These are phyloP conservation scores for Heteractis magnifica DNA, from an alignment of 92 coral and sea anemone species.

Conservation along the genomic window DNA sequence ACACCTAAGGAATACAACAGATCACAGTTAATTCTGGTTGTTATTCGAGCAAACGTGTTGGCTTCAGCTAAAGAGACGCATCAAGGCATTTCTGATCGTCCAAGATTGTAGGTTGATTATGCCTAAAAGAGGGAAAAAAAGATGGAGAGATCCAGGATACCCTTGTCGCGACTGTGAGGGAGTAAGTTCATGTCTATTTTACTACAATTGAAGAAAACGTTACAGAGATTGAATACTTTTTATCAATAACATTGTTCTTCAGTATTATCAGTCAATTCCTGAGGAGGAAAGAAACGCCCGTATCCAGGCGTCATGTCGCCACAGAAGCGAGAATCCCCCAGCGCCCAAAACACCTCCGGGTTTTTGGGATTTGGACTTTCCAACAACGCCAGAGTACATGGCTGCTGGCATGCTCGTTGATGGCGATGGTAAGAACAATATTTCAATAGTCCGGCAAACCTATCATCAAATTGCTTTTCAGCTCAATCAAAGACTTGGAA, in stretches of 20 bases:
- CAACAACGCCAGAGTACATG: conserved; percentile 15
- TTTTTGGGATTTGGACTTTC: conserved; percentile 3
- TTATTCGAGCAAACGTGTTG: too few relatives aligned
- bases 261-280: conserved; percentile 2
- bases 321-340: conserved; percentile 2
- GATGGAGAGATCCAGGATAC: conserved; percentile 3
- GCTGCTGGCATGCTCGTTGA: too few relatives aligned
- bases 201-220: too few relatives aligned
- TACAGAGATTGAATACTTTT: neutral
- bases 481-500: too few relatives aligned
- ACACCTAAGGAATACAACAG: too few relatives aligned
- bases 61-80: too few relatives aligned
- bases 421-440: too few relatives aligned
- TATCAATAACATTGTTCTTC: neutral
- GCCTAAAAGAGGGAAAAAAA: conserved; percentile 1
- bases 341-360: conserved; percentile 9
- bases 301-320: neutral
- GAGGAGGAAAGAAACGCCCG: neutral
- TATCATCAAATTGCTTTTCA: too few relatives aligned
- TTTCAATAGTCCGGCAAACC: too few relatives aligned
- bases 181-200: neutral
- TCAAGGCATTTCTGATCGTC: too few relatives aligned
- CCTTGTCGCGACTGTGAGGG: conserved; percentile 1
- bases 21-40: too few relatives aligned
- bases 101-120: too few relatives aligned